Evolutionary conservation across 2,888 invertebrate species (phyloP), one percentile per base, ranked within the genome.

Genomic region (Ephialtes manifestator): DNA sequence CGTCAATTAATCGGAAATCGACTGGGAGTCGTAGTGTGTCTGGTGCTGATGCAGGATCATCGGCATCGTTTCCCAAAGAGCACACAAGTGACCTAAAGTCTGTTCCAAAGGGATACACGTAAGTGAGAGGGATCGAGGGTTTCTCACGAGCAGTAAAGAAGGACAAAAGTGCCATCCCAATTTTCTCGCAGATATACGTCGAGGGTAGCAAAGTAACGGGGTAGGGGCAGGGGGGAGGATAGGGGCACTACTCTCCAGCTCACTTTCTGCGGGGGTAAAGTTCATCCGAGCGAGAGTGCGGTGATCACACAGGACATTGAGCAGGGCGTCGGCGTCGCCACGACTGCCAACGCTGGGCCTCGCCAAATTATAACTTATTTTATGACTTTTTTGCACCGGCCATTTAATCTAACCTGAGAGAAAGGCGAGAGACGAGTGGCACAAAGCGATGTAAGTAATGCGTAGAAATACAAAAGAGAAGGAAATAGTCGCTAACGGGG

Each of bases 331-430:
- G 92, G 90, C 93, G 92, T 87, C 82, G 85, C 83, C 85, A 80
- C 68, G 76, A 77, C 81, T 63, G 58, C 55, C 39, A 53, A 18
- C 70, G 48, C 39, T 48, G 43, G 43, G 67, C 67, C 75, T 39
- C 90, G 93, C 91, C 94, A 94, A 94, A 94, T 94, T 94, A 94
- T 94, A 94, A 94, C 94, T 94, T 94, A 94, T 94, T 94, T 94
- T 94, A 94, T 92, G 93, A 93, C 92, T 94, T 94, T 93, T 94
- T 93, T 93, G 92, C 92, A 94, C 91, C 92, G 94, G 89, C 92
- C 94, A 94, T 94, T 94, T 94, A 94, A 94, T 92, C 92, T 89
- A 88, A 88, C 70, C 75, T 81, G 81, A 80, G 85, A 83, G 86
- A 85, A 48, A 67, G 10, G 35, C 72, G 74, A 48, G 74, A 48